phyloP scores from a whole-genome alignment of 2,888 invertebrate species.

The Clostera curtula region DNA sequence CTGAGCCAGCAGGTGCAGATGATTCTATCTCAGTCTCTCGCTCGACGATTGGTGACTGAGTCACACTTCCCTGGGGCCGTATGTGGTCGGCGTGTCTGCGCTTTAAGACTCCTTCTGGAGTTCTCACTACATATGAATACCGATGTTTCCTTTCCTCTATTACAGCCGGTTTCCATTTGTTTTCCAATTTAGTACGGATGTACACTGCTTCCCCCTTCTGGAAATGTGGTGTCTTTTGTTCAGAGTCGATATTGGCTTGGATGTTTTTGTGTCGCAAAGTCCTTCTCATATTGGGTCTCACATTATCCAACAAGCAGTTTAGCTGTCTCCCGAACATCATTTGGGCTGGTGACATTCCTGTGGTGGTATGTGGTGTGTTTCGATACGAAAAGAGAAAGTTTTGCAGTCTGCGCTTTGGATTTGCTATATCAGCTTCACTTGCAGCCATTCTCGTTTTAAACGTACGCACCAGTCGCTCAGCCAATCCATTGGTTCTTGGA shows the following conservation, averaged over 20 bases:
- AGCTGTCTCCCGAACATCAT: neutral
- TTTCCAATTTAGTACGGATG: neutral
- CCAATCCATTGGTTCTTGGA: neutral
- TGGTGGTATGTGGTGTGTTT: neutral
- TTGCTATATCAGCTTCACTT: neutral
- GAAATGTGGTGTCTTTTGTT: neutral
- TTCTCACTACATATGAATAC: neutral
- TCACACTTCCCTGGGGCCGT: too few species aligned
- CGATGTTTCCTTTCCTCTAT: neutral
- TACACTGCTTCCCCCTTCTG: neutral
- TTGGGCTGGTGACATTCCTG: neutral
- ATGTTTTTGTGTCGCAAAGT: neutral
- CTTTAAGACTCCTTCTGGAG: neutral
- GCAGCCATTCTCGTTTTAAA: neutral
- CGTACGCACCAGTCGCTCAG: neutral
- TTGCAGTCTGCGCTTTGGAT: neutral
- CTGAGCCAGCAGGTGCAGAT: too few species aligned
- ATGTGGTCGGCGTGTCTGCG: neutral
- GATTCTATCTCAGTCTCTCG: too few species aligned
- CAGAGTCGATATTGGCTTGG: neutral
- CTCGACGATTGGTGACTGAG: too few species aligned
- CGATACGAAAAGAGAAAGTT: neutral
- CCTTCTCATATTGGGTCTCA: neutral
- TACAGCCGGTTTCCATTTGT: neutral
- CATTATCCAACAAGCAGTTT: neutral